These are phyloP conservation scores for Dipodomys ordii DNA, from an alignment of 2,113 vertebrate genomes.

Conservation along the genomic window DNA sequence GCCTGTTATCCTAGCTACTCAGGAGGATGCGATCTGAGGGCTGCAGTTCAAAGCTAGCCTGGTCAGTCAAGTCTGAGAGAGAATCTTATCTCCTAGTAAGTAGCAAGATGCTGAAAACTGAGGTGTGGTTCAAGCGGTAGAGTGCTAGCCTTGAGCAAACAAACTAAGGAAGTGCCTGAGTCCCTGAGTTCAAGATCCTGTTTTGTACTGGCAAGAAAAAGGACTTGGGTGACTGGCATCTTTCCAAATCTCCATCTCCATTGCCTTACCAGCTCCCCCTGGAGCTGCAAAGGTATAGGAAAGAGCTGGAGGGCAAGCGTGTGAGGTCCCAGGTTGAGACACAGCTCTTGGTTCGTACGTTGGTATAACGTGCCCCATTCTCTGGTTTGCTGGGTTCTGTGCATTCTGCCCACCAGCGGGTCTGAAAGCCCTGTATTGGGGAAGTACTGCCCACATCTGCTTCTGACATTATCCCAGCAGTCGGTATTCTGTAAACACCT, in stretches of 20 bases:
- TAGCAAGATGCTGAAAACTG: too few species aligned
- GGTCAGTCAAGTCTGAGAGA: too few species aligned
- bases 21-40: too few species aligned
- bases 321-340: too few species aligned
- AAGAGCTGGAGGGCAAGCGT: neutral
- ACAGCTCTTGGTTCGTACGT: neutral
- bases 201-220: neutral
- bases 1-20: too few species aligned
- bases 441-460: neutral
- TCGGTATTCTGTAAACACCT: neutral
- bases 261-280: neutral
- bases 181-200: neutral
- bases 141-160: neutral
- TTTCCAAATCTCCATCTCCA: too few species aligned
- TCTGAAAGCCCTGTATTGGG: accelerated
- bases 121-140: too few species aligned
- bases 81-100: too few species aligned
- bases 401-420: neutral
- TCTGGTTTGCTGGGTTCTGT: accelerated
- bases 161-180: too few species aligned
- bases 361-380: accelerated
- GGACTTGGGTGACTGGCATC: neutral
- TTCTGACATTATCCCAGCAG: neutral
- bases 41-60: too few species aligned
- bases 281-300: neutral